Conservation (phyloP, 2,113 vertebrate genomes). For the Phalacrocorax carbo region DNA sequence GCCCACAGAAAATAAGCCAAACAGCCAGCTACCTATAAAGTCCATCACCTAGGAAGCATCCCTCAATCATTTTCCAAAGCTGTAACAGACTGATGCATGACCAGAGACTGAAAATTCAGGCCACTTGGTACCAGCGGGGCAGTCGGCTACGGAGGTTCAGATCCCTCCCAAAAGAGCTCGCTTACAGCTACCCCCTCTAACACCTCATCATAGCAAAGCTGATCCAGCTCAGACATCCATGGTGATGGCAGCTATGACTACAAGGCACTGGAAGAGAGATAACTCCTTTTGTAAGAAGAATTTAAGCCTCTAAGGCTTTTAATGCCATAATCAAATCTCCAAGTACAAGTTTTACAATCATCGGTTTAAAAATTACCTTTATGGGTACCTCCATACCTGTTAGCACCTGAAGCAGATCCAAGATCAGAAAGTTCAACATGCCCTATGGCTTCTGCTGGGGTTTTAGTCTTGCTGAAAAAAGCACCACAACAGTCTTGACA, state of each 20-base stretch:
- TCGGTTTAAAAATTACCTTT: background rate
- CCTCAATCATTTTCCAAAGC: background rate
- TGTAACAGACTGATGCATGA: background rate
- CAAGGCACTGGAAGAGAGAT: background rate
- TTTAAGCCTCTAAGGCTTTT: background rate
- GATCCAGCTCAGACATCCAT: background rate
- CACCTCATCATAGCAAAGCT: background rate
- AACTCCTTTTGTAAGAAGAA: background rate
- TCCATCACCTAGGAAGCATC: background rate
- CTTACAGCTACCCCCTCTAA: background rate
- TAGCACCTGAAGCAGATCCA: background rate
- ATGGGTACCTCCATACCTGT: fast-evolving
- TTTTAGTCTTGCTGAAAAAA: background rate
- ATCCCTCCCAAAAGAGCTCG: background rate
- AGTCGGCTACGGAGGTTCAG: background rate
- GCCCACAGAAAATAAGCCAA: background rate
- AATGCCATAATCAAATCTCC: background rate
- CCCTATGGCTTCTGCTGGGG: background rate
- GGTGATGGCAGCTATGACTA: background rate
- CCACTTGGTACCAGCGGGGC: background rate
- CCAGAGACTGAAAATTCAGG: background rate
- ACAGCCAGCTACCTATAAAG: background rate
- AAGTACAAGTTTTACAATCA: background rate
- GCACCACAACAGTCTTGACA: background rate
- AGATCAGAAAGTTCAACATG: background rate